Conservation (phyloP, 64 coral and sea anemone species). For the Astreopora myriophthalma region DNA sequence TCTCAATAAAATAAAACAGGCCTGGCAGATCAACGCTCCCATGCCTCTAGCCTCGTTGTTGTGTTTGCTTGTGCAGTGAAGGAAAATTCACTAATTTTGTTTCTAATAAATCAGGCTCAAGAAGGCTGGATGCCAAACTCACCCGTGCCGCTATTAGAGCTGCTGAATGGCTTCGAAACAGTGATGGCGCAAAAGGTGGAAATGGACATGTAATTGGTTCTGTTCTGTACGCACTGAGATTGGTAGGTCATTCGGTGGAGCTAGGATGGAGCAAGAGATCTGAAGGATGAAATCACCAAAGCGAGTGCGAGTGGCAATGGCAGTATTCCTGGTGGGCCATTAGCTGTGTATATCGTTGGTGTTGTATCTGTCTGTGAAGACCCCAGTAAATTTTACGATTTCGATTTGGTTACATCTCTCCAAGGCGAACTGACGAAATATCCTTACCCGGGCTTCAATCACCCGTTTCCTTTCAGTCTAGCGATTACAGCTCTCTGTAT, state of each 20-base stretch:
- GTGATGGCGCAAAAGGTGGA: background rate
- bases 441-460: conserved; percentile 15
- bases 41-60: no score
- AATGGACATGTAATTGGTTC: background rate
- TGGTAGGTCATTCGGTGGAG: conserved; percentile 36
- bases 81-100: background rate
- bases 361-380: conserved; percentile 6
- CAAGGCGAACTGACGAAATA: background rate
- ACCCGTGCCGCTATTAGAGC: conserved; percentile 8
- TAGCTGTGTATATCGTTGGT: conserved; percentile 15
- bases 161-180: conserved; percentile 27
- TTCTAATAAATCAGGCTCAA: background rate
- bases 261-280: background rate
- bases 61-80: no score
- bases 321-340: background rate
- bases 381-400: background rate
- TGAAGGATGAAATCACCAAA: conserved; percentile 4
- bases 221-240: background rate
- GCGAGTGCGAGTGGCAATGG: background rate
- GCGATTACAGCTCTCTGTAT: conserved; percentile 13
- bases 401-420: background rate
- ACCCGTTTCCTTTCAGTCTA: conserved; percentile 19
- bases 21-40: no score
- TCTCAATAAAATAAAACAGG: no score
- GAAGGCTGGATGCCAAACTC: conserved; percentile 1